phyloP scores from a whole-genome alignment of 2,888 invertebrate species.

The Leucoptera coffeella region DNA sequence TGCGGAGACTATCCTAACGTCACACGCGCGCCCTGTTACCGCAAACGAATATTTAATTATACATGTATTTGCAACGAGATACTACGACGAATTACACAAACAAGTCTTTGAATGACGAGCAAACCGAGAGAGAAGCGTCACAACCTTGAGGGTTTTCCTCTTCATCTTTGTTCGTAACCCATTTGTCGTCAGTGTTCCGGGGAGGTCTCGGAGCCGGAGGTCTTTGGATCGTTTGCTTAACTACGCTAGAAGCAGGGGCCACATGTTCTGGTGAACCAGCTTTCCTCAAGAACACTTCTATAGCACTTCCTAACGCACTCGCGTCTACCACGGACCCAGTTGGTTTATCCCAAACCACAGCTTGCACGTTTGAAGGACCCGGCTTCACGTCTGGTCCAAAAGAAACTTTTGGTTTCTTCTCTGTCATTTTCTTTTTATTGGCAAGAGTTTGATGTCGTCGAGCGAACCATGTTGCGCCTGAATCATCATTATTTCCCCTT shows the following conservation, averaged over 20 bases:
- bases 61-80: not conserved
- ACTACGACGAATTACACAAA: constrained; percentile 68
- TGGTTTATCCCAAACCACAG: constrained; percentile 69
- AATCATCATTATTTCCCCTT: constrained; percentile 31
- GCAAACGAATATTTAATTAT: too few relatives aligned
- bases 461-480: constrained; percentile 68
- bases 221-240: not conserved
- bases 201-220: not conserved
- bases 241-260: constrained; percentile 10
- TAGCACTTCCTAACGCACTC: constrained; percentile 74
- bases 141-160: constrained; percentile 70
- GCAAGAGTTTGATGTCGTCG: constrained; percentile 73
- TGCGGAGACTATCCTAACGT: too few relatives aligned
- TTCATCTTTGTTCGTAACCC: constrained; percentile 58
- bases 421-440: constrained; percentile 51
- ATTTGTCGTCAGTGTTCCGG: constrained; percentile 23
- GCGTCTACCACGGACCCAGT: constrained; percentile 76
- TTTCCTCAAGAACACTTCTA: constrained; percentile 72
- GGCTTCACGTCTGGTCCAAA: constrained; percentile 59
- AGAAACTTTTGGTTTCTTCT: constrained; percentile 48
- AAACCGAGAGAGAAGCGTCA: constrained; percentile 75
- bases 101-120: constrained; percentile 78
- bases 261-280: constrained; percentile 42
- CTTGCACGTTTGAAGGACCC: constrained; percentile 49
- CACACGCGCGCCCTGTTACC: too few relatives aligned